These are phyloP conservation scores for Esox lucius DNA, from an alignment of 2,797 vertebrate genomes.

Conservation along the genomic window DNA sequence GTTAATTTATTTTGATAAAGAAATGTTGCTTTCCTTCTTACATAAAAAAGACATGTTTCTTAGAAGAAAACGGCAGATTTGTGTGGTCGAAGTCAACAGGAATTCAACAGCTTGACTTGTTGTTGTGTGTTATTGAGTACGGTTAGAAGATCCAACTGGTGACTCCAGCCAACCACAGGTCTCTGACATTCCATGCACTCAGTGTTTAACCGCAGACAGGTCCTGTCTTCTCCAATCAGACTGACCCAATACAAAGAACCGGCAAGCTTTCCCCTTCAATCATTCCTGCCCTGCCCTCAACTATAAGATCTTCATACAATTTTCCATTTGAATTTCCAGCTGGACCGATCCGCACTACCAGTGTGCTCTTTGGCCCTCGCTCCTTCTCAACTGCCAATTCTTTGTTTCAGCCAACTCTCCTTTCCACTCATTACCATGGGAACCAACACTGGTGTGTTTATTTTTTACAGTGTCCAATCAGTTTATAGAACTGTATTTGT, in stretches of 20 bases:
- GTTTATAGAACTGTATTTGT: not conserved
- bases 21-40: too few species aligned
- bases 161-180: not conserved
- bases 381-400: not conserved
- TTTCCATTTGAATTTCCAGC: not conserved
- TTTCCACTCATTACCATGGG: constrained; percentile 18
- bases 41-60: too few species aligned
- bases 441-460: not conserved
- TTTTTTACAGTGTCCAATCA: not conserved
- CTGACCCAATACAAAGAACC: not conserved
- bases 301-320: not conserved
- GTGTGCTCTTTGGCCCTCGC: not conserved
- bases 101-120: not conserved
- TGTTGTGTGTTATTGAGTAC: not conserved
- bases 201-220: not conserved
- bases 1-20: too few species aligned
- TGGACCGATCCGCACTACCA: not conserved
- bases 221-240: not conserved
- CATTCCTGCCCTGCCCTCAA: not conserved
- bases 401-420: not conserved
- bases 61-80: too few species aligned
- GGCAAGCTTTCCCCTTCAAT: not conserved
- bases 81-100: too few species aligned
- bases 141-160: not conserved
- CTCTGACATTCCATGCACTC: not conserved